Conservation (phyloP, 30 jellyfish, hydroid and myxozoan genomes). For the Hydractinia echinata region DNA sequence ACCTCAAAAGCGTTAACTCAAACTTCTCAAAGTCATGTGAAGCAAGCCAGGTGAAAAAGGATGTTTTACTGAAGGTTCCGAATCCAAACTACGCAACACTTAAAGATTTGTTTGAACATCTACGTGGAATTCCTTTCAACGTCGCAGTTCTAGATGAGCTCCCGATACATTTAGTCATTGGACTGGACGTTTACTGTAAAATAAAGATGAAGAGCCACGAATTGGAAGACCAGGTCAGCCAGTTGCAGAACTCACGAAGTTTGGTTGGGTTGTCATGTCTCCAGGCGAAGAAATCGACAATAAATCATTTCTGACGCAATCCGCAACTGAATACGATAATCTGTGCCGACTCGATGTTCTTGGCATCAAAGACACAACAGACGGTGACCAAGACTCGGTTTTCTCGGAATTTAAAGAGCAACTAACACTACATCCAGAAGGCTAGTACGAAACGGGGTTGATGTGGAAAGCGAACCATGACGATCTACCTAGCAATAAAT, state of each 20-base stretch:
- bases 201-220: constrained; percentile 5
- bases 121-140: neutral
- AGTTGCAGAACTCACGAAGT: constrained; percentile 14
- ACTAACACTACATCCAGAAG: neutral
- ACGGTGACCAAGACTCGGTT: constrained; percentile 25
- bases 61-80: neutral
- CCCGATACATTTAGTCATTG: constrained; percentile 27
- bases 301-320: constrained; percentile 16
- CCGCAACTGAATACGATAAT: constrained; percentile 19
- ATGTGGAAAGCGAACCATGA: constrained; percentile 4
- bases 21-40: neutral
- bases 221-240: constrained; percentile 14
- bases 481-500: constrained; percentile 15
- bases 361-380: constrained; percentile 20
- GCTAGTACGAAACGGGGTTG: constrained; percentile 7
- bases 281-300: constrained; percentile 15
- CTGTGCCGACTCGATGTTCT: constrained; percentile 37
- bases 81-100: constrained; percentile 3
- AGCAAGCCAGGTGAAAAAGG: too few species aligned
- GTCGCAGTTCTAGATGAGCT: neutral
- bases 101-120: neutral
- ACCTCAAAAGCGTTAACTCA: constrained; percentile 4
- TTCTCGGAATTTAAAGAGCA: constrained; percentile 13
- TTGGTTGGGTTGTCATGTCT: too few species aligned
- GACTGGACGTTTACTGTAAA: constrained; percentile 14